These are phyloP conservation scores for Lepidocyrtoides sp. DNA, from an alignment of 2,888 invertebrate species.

Conservation along the genomic window DNA sequence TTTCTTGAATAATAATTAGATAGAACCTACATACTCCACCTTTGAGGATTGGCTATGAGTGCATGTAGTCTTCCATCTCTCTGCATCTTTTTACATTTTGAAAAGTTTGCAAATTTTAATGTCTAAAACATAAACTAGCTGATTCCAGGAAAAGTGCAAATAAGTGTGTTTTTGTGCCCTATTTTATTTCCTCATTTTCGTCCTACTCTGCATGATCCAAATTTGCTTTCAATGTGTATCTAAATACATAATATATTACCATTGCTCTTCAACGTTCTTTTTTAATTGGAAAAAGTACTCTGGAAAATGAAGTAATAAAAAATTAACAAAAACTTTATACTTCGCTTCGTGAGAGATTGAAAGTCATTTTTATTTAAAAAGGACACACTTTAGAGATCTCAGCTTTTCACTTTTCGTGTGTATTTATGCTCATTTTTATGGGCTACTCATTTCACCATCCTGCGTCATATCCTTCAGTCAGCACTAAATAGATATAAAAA, in stretches of 20 bases:
- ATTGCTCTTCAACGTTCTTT: too few species aligned
- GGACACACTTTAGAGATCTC: background rate
- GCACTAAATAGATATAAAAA: background rate
- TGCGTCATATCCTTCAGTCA: background rate
- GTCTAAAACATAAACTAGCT: background rate
- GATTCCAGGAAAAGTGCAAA: background rate
- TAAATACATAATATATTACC: background rate
- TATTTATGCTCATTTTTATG: background rate
- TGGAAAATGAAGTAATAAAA: background rate
- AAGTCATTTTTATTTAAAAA: background rate
- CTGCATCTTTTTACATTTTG: too few species aligned
- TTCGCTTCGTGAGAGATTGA: background rate
- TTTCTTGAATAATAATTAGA: too few species aligned
- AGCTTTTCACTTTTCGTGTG: background rate
- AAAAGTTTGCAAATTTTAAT: background rate
- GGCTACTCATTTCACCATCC: slow-evolving; percentile 10
- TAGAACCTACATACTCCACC: too few species aligned
- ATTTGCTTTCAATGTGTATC: background rate
- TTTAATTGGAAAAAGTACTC: slow-evolving; percentile 16
- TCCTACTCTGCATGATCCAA: background rate
- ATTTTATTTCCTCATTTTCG: background rate
- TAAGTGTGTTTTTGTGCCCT: background rate
- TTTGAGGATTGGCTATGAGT: too few species aligned
- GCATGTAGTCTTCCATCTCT: too few species aligned
- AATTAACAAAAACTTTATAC: slow-evolving; percentile 10